phyloP scores from a whole-genome alignment of 1,140 invertebrate genomes.

The Periplaneta americana region DNA sequence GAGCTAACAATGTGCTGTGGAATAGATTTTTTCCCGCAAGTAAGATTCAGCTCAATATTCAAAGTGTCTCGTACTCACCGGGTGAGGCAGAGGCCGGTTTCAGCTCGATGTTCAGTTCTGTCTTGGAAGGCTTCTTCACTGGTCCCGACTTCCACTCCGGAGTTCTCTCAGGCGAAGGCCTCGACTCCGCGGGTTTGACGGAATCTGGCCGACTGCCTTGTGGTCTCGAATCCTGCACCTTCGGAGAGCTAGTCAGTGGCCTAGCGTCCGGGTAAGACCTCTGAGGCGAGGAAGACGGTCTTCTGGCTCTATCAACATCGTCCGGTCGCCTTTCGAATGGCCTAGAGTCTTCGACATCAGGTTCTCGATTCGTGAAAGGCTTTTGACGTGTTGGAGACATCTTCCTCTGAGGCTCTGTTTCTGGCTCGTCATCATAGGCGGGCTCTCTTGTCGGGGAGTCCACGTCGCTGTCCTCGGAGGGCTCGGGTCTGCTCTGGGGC shows the following conservation, averaged over 20 bases:
- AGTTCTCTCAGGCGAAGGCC: neutral
- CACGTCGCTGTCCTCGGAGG: neutral
- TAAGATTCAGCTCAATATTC: no score
- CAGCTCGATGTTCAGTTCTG: slow-evolving; percentile 15
- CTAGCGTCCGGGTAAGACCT: neutral
- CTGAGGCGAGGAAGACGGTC: neutral
- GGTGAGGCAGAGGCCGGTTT: neutral
- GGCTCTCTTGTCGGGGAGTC: neutral
- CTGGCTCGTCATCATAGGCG: neutral
- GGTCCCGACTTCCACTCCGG: neutral
- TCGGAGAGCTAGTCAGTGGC: neutral
- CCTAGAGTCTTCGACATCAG: neutral
- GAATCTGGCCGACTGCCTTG: neutral
- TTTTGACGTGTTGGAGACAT: no score
- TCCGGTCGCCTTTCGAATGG: neutral
- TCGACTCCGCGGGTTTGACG: no score
- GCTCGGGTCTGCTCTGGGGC: neutral
- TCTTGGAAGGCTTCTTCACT: slow-evolving; percentile 10
- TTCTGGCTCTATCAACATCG: neutral
- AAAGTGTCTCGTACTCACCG: slow-evolving; percentile 8
- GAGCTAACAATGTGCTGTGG: no score
- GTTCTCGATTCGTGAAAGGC: neutral
- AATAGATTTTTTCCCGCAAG: no score
- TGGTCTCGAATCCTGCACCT: neutral
- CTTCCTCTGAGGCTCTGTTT: neutral